Percentiles rank a stretch among this genome's conserved stretches.
These are phyloP conservation scores for Caenorhabditis sp. DNA, from an alignment of 2,888 invertebrate genomes.

Conservation along the genomic window DNA sequence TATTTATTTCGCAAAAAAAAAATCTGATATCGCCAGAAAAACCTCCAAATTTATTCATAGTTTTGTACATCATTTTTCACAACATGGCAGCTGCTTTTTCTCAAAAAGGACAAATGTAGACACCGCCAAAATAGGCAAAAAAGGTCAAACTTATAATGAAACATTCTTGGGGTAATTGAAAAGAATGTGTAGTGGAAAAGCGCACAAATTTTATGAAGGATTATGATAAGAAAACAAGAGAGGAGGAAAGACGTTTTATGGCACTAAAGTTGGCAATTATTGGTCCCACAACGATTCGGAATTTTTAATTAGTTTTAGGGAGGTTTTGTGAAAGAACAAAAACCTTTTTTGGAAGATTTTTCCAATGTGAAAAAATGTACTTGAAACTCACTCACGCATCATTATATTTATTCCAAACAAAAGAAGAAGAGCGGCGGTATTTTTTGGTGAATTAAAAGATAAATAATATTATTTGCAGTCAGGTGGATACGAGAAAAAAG, in stretches of 20 bases:
- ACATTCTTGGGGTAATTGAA: neutral
- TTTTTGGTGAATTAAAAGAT: neutral
- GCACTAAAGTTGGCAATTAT: neutral
- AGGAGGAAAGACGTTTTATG: neutral
- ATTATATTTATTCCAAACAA: neutral
- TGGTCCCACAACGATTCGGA: neutral
- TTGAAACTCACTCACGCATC: neutral
- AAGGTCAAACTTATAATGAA: neutral
- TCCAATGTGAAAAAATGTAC: too few relatives aligned
- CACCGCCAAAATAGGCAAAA: neutral
- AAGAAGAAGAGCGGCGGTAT: neutral
- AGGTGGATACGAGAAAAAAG: neutral
- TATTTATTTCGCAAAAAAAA: neutral
- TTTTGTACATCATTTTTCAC: neutral
- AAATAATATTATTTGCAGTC: conserved; percentile 1
- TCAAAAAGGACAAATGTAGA: neutral
- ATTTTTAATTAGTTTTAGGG: neutral
- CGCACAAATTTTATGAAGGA: neutral
- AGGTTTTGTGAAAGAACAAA: neutral
- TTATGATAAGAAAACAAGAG: neutral
- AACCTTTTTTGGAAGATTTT: neutral
- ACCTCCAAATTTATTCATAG: neutral
- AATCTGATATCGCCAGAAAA: neutral
- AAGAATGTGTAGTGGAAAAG: neutral
- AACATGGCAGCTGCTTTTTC: neutral